Evolutionary conservation across 2,113 vertebrate species (phyloP), one percentile per base, ranked within the genome.

Genomic region (Girardinichthys multiradiatus): DNA sequence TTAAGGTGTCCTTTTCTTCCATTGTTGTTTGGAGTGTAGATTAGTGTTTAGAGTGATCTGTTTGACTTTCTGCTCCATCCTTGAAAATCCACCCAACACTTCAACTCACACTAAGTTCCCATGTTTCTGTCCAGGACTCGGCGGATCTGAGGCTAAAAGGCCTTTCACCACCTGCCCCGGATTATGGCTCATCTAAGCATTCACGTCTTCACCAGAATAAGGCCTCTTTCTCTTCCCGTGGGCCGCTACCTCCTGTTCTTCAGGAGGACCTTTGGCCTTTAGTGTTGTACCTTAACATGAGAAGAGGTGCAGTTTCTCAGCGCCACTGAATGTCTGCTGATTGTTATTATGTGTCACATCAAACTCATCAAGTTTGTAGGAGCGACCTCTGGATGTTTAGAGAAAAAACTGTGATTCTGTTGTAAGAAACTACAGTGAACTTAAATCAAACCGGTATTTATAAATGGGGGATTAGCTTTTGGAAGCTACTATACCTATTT

Each of bases 401-500:
- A 70, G 63, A 69, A 51, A 72, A 39, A 64, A 78, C 86, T 90
- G 86, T 92, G 89, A 94, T 93, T 91, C 90, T 93, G 90, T 92
- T 90, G 87, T 92, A 89, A 92, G 87, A 92, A 91, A 90, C 87
- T 90, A 84, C 90, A 89, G 89, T 90, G 82, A 83, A 78, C 67
- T 72, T 68, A 77, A 84, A 87, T 89, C 74, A 84, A 86, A 82
- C 71, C 86, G 77, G 82, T 93, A 94, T 94, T 94, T 93, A 94
- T 93, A 90, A 90, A 93, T 82, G 89, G 45, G 89, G 78, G 83
- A 79, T 87, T 91, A 85, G 90, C 79, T 91, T 92, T 92, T 92
- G 84, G 61, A 91, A 90, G 85, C 93, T 86, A 88, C 91, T 90
- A 90, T 91, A 91, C 92, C 85, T 92, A 90, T 93, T 94, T 93